Conservation (phyloP, 1,140 invertebrate species). For the Scaptomyza montana region DNA sequence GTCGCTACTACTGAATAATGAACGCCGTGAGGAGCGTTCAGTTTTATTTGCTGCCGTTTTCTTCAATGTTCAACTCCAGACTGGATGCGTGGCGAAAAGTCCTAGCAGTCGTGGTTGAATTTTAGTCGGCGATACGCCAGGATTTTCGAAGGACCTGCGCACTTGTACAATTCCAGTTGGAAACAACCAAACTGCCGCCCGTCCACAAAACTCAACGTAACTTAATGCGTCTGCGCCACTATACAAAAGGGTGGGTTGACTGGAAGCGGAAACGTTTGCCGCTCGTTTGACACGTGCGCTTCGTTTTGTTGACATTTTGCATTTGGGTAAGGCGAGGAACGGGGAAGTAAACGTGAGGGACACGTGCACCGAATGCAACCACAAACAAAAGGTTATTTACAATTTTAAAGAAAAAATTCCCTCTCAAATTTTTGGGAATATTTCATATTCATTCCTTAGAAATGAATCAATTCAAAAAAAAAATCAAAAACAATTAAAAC, state of each 20-base stretch:
- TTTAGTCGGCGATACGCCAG: conserved; percentile 54
- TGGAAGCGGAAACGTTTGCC: conserved; percentile 53
- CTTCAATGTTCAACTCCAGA: conserved; percentile 83
- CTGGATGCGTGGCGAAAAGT: conserved; percentile 74
- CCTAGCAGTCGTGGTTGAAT: conserved; percentile 68
- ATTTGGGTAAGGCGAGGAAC: conserved; percentile 1
- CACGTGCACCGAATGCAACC: conserved; percentile 26
- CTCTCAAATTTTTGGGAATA: not conserved
- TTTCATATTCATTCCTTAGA: not conserved
- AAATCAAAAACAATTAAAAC: not conserved
- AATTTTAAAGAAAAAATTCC: not conserved
- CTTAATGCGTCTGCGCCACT: conserved; percentile 41
- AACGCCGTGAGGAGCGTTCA: conserved; percentile 66
- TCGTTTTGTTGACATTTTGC: conserved; percentile 76
- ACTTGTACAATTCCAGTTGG: conserved; percentile 68
- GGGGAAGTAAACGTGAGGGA: not conserved
- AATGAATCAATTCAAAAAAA: too few relatives aligned
- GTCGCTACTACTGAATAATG: conserved; percentile 46
- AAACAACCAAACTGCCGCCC: conserved; percentile 23
- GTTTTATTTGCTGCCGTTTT: conserved; percentile 77
- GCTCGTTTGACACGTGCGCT: conserved; percentile 56
- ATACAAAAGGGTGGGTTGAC: conserved; percentile 52
- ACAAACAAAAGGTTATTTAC: not conserved
- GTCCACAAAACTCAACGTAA: not conserved
- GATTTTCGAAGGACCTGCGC: conserved; percentile 81